Evolutionary conservation across 2,888 invertebrate species (phyloP), one percentile per base, ranked within the genome.

Genomic region (Eumerus sabulonum): DNA sequence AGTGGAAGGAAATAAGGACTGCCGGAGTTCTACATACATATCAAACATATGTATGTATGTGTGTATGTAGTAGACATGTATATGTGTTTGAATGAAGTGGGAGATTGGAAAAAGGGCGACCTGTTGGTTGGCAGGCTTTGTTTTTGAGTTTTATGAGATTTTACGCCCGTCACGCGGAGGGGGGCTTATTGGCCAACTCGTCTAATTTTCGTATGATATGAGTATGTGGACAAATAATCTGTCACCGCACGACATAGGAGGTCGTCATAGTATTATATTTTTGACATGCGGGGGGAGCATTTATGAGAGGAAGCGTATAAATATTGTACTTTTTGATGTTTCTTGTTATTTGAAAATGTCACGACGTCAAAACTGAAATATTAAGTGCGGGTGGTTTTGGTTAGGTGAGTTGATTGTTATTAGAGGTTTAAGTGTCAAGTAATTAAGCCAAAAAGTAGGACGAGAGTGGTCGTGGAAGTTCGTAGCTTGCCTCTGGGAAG

Each of bases 121-220:
- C 79, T 79, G 79, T 79, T 79, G 79, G 79, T 79, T 64, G 59
- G 64, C 45, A 35, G 54, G 45, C 40, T 44, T 79, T 79, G 68
- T 74, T 14, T 56, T 60, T 74, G 79, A 79, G 68, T 79, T 79
- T 74, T 79, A 79, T 79, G 68, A 70, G 79, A 64, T 74, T 79
- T 74, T 54, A 50, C 64, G 62, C 60, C 74, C 48, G 64, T 59
- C 27, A 27, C 27, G 7, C 27, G 7, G 27, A 27, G 27, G 68
- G 79, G 79, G 13, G 56, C 16, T 47, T 57, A 59, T 72, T 67
- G 71, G 45, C 45, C 56, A 51, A 66, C 56, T 47, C 17, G 35
- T 60, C 59, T 42, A 44, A 71, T 51, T 45, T 54, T n/a, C n/a
- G 40, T 44, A 19, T 2, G 27, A 27, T 7, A 7, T 27, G 27